These are phyloP conservation scores for Turritopsis dohrnii DNA, from an alignment of 30 jellyfish, hydroid and myxozoan genomes.

Conservation along the genomic window DNA sequence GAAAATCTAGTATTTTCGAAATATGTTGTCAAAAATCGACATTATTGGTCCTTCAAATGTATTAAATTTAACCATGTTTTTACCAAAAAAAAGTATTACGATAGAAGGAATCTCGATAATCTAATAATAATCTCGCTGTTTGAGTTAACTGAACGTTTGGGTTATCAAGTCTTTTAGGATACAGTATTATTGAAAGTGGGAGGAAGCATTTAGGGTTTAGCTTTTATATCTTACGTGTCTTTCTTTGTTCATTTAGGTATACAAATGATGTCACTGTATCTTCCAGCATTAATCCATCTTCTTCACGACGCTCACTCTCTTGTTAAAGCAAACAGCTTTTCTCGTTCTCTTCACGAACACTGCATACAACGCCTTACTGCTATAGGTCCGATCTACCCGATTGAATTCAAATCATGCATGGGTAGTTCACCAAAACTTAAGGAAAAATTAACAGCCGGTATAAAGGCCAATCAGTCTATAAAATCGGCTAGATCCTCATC, in stretches of 20 bases:
- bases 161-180: no score
- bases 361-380: slow-evolving; percentile 77
- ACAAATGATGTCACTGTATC: slow-evolving; percentile 63
- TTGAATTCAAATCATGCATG: slow-evolving; percentile 65
- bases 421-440: slow-evolving; percentile 76
- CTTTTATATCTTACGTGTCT: no score
- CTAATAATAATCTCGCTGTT: no score
- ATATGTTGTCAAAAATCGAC: no score
- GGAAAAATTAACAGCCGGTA: slow-evolving; percentile 64
- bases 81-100: no score
- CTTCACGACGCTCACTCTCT: slow-evolving; percentile 42
- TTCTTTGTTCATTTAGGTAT: slow-evolving; percentile 65
- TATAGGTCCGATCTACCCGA: slow-evolving; percentile 90
- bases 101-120: no score
- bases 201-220: no score
- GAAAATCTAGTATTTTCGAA: no score
- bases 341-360: slow-evolving; percentile 68
- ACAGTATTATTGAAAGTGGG: not conserved
- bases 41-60: no score
- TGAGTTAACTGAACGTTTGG: no score
- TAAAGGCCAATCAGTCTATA: slow-evolving; percentile 67
- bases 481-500: slow-evolving; percentile 26
- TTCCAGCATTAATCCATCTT: slow-evolving; percentile 50
- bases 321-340: slow-evolving; percentile 39
- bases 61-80: no score